Conservation (phyloP, 2,113 vertebrate genomes). For the Silurus meridionalis region DNA sequence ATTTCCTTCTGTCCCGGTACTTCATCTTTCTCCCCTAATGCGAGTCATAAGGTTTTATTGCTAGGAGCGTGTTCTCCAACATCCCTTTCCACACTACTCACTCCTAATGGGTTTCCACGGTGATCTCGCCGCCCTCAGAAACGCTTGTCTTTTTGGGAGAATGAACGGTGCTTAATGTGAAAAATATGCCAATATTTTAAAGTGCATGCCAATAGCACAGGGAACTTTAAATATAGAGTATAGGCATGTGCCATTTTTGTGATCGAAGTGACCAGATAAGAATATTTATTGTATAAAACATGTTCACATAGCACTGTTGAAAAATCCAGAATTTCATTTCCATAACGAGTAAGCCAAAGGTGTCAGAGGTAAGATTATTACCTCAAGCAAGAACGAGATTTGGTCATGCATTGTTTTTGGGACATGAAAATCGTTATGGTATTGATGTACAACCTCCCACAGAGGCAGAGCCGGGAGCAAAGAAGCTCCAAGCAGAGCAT, state of each 20-base stretch:
- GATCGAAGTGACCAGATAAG: neutral
- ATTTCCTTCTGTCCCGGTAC: constrained; percentile 67
- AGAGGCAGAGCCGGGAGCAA: neutral
- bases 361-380: neutral
- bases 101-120: constrained; percentile 45
- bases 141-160: constrained; percentile 5
- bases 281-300: neutral
- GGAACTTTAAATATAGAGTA: neutral
- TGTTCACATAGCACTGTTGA: neutral
- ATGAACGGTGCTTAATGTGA: neutral
- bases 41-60: constrained; percentile 68
- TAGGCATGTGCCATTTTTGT: neutral
- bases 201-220: neutral
- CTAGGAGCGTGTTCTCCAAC: constrained; percentile 46
- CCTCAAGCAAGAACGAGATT: neutral
- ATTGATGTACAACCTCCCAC: neutral
- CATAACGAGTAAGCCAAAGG: neutral
- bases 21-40: constrained; percentile 66
- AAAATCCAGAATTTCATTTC: neutral
- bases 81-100: constrained; percentile 37
- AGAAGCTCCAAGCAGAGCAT: neutral
- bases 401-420: neutral
- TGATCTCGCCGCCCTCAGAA: constrained; percentile 40
- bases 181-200: neutral
- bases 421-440: neutral